Evolutionary conservation across 2,888 invertebrate genomes (phyloP), one percentile per base, ranked within the genome.

Genomic region (Perdita meconis): DNA sequence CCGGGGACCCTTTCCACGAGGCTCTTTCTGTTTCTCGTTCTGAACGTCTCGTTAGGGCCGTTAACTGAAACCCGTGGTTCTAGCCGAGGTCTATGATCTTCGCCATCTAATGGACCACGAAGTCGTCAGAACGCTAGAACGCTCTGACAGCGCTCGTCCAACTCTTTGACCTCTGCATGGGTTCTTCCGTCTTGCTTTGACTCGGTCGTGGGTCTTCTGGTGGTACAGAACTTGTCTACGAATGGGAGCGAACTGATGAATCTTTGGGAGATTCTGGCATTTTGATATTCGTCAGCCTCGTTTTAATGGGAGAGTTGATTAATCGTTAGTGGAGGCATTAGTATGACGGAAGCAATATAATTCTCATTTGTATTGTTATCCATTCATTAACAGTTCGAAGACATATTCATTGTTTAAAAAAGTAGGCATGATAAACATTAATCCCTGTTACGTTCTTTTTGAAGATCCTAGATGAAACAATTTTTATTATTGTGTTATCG

Each of bases 41-140:
- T 34, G 64, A 44, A 59, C 73, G 70, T 85, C 86, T 87, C 81
- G 85, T 89, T 89, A 87, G 79, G 63, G 72, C 78, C 78, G 87
- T 85, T 87, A 84, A 82, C 73, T 84, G 72, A 80, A 80, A 63
- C 80, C 80, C 70, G 68, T 65, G 53, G 60, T 34, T 80, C 60
- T 61, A 66, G 51, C 55, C 51, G 44, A 80, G 69, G 75, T 68
- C 83, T 78, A 81, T 83, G 85, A 88, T 89, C 83, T 81, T 86
- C 78, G 80, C 57, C 80, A 85, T 85, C 82, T 85, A 83, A 86
- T 89, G 82, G 83, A 77, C 68, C 76, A 60, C 66, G 55, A 66
- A 80, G 70, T 86, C 81, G 67, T 86, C 87, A 83, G 83, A 83
- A 74, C 42, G 47, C 83, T 78, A 69, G 72, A 85, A 73, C 64